Percentiles rank a stretch among this genome's conserved stretches.
These are phyloP conservation scores for Ptilonorhynchus violaceus DNA, from an alignment of 2,113 vertebrate genomes.

Conservation along the genomic window DNA sequence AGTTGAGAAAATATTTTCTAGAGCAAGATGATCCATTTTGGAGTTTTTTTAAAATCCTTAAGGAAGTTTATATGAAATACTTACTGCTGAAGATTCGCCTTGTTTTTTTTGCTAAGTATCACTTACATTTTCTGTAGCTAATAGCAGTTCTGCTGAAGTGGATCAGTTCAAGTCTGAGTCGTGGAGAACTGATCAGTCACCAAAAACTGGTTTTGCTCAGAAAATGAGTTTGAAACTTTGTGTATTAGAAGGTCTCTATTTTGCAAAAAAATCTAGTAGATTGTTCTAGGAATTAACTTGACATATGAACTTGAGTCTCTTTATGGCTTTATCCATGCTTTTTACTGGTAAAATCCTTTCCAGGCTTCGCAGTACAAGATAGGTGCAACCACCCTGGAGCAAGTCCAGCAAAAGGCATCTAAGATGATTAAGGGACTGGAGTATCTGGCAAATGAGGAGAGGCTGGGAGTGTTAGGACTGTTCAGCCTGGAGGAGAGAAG, in stretches of 20 bases:
- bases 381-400: not conserved
- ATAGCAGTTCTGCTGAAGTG: not conserved
- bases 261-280: not conserved
- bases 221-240: not conserved
- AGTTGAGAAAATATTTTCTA: not conserved
- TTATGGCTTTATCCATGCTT: fast-evolving
- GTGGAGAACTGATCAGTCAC: not conserved
- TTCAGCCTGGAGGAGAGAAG: not conserved
- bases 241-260: not conserved
- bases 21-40: not conserved
- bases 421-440: not conserved
- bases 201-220: not conserved
- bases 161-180: not conserved
- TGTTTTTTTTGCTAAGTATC: not conserved
- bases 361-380: not conserved
- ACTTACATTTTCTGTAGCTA: not conserved
- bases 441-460: not conserved
- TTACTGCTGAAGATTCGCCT: not conserved
- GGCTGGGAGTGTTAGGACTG: not conserved
- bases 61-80: not conserved
- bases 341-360: not conserved
- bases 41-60: not conserved
- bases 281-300: not conserved
- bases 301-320: not conserved
- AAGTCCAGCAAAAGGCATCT: not conserved